Percentiles rank a stretch among this genome's conserved stretches.
Evolutionary conservation across 2,113 vertebrate species (phyloP).

Genomic region (Formicarius rufipectus): DNA sequence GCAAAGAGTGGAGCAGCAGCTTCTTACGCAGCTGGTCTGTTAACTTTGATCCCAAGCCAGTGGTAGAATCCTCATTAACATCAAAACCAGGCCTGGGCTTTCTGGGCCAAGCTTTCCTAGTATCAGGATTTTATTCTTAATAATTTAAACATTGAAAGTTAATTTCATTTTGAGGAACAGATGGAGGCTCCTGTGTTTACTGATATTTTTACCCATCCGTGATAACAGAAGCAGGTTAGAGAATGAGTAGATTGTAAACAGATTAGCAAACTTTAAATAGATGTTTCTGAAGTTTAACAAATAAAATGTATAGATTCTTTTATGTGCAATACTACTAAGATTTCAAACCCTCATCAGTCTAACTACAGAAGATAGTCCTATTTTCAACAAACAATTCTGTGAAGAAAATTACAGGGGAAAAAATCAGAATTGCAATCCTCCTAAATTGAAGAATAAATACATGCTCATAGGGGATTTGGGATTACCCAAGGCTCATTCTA

Average conservation of each 20-base stretch:
- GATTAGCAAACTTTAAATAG: neutral
- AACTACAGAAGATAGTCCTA: neutral
- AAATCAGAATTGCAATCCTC: neutral
- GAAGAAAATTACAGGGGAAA: neutral
- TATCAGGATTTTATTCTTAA: neutral
- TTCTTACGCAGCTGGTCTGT: neutral
- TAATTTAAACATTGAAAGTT: constrained; percentile 26
- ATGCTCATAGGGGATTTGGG: constrained; percentile 6
- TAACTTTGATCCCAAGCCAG: neutral
- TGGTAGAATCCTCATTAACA: neutral
- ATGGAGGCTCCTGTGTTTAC: neutral
- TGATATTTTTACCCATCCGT: neutral
- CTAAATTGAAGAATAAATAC: constrained; percentile 48
- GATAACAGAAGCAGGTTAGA: neutral
- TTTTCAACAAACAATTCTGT: neutral
- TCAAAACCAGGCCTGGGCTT: neutral
- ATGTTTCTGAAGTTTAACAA: neutral
- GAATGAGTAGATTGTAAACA: neutral
- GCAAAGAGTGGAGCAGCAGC: neutral
- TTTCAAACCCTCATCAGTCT: neutral
- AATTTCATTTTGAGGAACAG: neutral
- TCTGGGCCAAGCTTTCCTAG: neutral
- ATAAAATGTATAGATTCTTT: neutral
- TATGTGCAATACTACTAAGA: neutral
- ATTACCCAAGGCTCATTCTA: constrained; percentile 34